These are phyloP conservation scores for Psilopogon haemacephalus DNA, from an alignment of 2,113 vertebrate species.

Conservation along the genomic window DNA sequence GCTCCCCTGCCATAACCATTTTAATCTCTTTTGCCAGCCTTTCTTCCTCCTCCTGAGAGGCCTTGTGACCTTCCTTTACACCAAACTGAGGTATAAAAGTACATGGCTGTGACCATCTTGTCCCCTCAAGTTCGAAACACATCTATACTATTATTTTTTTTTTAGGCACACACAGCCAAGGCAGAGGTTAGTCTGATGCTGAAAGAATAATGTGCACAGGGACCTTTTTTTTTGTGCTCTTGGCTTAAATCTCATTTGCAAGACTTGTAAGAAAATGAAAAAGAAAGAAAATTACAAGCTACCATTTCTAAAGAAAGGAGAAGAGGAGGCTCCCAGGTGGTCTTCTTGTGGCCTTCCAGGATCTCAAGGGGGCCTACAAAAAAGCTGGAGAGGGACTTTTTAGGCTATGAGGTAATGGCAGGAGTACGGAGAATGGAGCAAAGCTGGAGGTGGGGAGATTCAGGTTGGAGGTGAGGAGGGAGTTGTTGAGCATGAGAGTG, in stretches of 20 bases:
- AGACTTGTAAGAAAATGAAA: background rate
- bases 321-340: too few species aligned
- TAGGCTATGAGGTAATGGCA: too few species aligned
- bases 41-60: background rate
- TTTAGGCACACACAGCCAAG: background rate
- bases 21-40: constrained; percentile 24
- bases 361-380: too few species aligned
- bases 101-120: background rate
- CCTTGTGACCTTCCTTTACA: background rate
- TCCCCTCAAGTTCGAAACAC: background rate
- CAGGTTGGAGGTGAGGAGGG: too few species aligned
- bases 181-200: background rate
- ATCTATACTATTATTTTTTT: background rate
- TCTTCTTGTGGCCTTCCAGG: too few species aligned
- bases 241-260: background rate
- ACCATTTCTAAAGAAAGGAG: background rate
- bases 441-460: too few species aligned
- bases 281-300: background rate
- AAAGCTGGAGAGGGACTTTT: too few species aligned
- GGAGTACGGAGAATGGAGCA: too few species aligned
- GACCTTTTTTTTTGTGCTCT: background rate
- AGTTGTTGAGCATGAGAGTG: too few species aligned
- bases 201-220: background rate
- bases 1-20: background rate
- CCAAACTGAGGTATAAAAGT: background rate